phyloP scores from a whole-genome alignment of 2,888 invertebrate genomes.

The Scotopteryx bipunctaria region DNA sequence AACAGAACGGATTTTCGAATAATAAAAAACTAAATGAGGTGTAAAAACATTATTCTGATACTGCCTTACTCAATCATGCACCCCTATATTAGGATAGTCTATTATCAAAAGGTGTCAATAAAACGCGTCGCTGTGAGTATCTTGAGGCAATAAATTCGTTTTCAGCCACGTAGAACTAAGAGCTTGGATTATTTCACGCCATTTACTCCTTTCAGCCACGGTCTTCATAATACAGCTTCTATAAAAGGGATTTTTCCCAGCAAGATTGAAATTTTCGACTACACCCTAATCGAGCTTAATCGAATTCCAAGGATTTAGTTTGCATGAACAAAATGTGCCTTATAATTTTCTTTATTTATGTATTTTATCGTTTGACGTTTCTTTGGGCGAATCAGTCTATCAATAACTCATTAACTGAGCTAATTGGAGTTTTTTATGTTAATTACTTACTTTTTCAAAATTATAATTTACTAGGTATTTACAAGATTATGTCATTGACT shows the following conservation, averaged over 20 bases:
- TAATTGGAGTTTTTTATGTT: neutral
- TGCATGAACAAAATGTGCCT: constrained; percentile 30
- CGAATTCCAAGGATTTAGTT: constrained; percentile 55
- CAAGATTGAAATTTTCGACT: constrained; percentile 69
- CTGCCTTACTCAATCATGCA: constrained; percentile 8
- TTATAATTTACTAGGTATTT: neutral
- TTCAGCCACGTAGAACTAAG: constrained; percentile 78
- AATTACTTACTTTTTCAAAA: no score
- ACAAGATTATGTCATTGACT: neutral
- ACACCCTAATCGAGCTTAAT: constrained; percentile 60
- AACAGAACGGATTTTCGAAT: constrained; percentile 14
- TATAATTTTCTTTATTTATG: no score
- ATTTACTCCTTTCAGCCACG: constrained; percentile 79
- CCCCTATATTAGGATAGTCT: constrained; percentile 17
- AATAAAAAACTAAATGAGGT: no score
- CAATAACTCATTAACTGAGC: neutral
- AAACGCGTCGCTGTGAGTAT: constrained; percentile 65
- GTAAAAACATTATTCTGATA: no score
- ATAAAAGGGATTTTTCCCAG: constrained; percentile 69
- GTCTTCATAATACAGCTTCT: constrained; percentile 73
- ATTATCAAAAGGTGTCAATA: constrained; percentile 68
- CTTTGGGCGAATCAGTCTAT: constrained; percentile 17
- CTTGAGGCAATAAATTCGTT: constrained; percentile 78
- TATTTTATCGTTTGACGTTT: constrained; percentile 18
- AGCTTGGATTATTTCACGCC: constrained; percentile 80